Conservation (phyloP, 2,888 invertebrate genomes). For the Aporophyla nigra region DNA sequence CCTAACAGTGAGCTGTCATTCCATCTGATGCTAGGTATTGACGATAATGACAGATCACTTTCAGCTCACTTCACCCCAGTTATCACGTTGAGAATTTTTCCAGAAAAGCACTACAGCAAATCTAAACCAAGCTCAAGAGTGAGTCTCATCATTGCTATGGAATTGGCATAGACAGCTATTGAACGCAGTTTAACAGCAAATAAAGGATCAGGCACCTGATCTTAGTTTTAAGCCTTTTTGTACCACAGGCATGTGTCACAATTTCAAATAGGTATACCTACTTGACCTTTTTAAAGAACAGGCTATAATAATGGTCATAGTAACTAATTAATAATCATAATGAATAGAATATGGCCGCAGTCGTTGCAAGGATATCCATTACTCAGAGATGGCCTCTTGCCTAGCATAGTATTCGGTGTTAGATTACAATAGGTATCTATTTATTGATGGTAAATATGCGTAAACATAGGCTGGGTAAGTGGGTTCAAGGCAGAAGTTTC, state of each 20-base stretch:
- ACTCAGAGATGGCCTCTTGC: conserved; percentile 30
- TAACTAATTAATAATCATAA: conserved; percentile 40
- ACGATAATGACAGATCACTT: no score
- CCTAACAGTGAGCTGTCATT: no score
- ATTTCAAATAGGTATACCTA: not conserved
- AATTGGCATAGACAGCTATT: no score
- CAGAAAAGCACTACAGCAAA: no score
- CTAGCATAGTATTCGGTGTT: conserved; percentile 34
- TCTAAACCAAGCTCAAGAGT: no score
- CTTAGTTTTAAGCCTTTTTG: not conserved
- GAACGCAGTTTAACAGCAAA: no score
- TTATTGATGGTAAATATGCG: conserved; percentile 14
- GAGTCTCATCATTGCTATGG: no score
- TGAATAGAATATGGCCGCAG: conserved; percentile 20
- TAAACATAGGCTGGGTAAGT: conserved; percentile 1
- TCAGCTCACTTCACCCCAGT: no score
- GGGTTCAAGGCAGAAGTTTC: conserved; percentile 18
- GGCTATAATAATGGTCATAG: not conserved
- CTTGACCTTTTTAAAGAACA: conserved; percentile 22
- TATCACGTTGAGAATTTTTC: no score
- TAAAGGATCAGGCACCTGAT: not conserved
- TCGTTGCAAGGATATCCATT: conserved; percentile 30
- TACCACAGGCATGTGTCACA: not conserved
- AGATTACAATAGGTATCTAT: conserved; percentile 45
- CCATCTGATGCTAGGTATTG: no score